Conservation (phyloP, 2,888 invertebrate genomes). For the Anticlea derivata region DNA sequence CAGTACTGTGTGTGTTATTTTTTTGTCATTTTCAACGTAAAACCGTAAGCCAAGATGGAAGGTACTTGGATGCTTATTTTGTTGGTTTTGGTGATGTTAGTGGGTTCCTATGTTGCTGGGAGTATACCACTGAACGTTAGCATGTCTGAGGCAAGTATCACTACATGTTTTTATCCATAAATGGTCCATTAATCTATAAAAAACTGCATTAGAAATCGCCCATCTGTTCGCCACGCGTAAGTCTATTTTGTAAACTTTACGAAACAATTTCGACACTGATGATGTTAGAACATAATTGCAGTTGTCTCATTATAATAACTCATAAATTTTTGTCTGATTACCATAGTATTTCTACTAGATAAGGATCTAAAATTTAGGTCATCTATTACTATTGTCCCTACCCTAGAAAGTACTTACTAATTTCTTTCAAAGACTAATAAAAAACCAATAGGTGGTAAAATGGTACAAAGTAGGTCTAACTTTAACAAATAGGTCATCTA, state of each 20-base stretch:
- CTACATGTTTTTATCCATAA: background rate
- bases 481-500: no score
- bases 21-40: slow-evolving; percentile 19
- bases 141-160: slow-evolving; percentile 92
- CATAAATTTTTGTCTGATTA: background rate
- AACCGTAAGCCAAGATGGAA: slow-evolving; percentile 85
- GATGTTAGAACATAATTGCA: background rate
- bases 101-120: slow-evolving; percentile 97
- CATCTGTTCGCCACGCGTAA: slow-evolving; percentile 27
- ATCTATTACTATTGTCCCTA: no score
- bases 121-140: slow-evolving; percentile 96
- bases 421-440: no score
- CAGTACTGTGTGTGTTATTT: slow-evolving; percentile 15
- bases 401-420: no score
- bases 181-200: background rate
- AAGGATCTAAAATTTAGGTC: background rate
- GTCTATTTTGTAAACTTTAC: slow-evolving; percentile 23
- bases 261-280: slow-evolving; percentile 15
- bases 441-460: no score
- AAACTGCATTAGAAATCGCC: background rate
- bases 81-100: slow-evolving; percentile 95
- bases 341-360: background rate
- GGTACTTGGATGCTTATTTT: slow-evolving; percentile 92
- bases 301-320: no score
- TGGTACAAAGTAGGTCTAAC: no score